A percentile compares a stretch with the other conserved stretches of the same genome.
Evolutionary conservation across 1,140 invertebrate genomes (phyloP).

Genomic region (Elymnias hypermnestra): DNA sequence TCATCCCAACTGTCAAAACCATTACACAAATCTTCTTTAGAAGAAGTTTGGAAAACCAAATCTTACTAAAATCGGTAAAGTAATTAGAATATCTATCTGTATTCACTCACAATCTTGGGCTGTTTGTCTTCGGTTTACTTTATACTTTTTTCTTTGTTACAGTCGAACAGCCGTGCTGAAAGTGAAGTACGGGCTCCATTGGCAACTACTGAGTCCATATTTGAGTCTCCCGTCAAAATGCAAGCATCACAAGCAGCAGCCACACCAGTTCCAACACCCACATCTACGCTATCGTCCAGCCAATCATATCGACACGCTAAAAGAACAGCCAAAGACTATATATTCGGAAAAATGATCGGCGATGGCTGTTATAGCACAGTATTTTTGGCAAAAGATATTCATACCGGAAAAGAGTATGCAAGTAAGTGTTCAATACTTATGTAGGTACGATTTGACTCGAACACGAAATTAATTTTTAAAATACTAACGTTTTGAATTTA

Average conservation of each 20-base stretch:
- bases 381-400: conserved; percentile 94
- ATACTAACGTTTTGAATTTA: too few species aligned
- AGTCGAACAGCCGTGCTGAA: conserved; percentile 57
- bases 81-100: too few species aligned
- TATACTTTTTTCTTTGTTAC: conserved; percentile 47
- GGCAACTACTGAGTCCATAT: conserved; percentile 50
- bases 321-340: conserved; percentile 90
- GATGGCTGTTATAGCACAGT: conserved; percentile 98
- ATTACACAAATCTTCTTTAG: too few species aligned
- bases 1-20: too few species aligned
- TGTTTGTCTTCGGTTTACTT: too few species aligned
- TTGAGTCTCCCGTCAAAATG: conserved; percentile 62
- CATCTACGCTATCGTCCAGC: conserved; percentile 53
- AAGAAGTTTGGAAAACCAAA: too few species aligned
- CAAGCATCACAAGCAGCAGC: conserved; percentile 51
- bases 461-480: too few species aligned
- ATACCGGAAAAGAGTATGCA: conserved; percentile 92
- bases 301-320: conserved; percentile 77
- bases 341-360: conserved; percentile 96
- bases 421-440: conserved; percentile 82
- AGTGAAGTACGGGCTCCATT: conserved; percentile 61
- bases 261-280: conserved; percentile 40
- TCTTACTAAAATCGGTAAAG: too few species aligned
- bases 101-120: too few species aligned
- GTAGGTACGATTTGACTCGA: too few species aligned